These are phyloP conservation scores for Irena cyanogastra DNA, from an alignment of 2,113 vertebrate species.

Conservation along the genomic window DNA sequence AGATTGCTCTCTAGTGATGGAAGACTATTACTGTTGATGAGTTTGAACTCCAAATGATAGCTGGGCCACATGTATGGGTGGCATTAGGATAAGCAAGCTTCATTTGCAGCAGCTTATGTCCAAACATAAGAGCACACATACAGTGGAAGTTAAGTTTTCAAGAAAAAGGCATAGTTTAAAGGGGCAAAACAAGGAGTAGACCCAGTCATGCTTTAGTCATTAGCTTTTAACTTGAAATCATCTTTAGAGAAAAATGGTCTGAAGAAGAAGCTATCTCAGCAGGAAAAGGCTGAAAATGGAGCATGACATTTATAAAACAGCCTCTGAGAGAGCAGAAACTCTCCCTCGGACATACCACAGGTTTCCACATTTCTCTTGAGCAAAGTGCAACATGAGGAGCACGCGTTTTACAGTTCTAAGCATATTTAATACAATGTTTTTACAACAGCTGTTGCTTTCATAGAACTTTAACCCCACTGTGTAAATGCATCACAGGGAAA, in stretches of 20 bases:
- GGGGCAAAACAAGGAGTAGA: neutral
- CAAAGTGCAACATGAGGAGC: constrained; percentile 22
- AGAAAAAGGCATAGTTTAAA: neutral
- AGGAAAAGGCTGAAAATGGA: neutral
- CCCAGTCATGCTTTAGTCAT: neutral
- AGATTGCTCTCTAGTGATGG: neutral
- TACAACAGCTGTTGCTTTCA: constrained; percentile 94
- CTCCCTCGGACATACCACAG: neutral
- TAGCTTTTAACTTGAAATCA: neutral
- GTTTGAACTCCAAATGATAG: neutral
- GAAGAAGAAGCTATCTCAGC: neutral
- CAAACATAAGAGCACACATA: neutral
- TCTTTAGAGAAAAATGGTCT: neutral
- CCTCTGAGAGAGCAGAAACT: neutral
- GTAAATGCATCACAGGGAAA: constrained; percentile 74
- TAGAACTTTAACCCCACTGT: constrained; percentile 83
- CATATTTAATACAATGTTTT: constrained; percentile 79
- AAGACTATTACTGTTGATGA: neutral
- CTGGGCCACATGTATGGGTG: neutral
- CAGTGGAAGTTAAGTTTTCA: neutral
- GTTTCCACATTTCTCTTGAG: constrained; percentile 34
- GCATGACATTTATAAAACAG: neutral
- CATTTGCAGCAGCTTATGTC: neutral
- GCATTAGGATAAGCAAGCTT: neutral
- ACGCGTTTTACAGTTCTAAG: constrained; percentile 65